Evolutionary conservation across 2,113 vertebrate genomes (phyloP).

Genomic region (Bubo blakistoni): DNA sequence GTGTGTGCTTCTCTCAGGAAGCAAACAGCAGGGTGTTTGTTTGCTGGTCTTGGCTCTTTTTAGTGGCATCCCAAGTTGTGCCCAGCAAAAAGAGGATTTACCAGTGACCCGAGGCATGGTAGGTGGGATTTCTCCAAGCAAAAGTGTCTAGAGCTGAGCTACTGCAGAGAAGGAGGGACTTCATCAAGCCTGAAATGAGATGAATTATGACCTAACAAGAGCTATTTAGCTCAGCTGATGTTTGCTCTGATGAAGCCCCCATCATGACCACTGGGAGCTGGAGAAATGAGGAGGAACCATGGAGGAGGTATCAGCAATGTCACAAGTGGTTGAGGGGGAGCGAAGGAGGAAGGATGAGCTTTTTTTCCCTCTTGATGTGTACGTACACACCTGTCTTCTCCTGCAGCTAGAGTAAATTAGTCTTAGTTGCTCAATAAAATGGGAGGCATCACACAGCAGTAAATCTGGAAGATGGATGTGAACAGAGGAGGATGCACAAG

Average conservation of each 20-base stretch:
- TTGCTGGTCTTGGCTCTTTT: rapidly evolving
- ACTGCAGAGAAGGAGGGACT: neutral
- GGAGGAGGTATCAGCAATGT: neutral
- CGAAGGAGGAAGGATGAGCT: neutral
- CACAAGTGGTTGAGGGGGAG: neutral
- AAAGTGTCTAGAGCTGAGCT: neutral
- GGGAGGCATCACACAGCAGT: neutral
- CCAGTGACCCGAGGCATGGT: neutral
- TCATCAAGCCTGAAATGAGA: neutral
- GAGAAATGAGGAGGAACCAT: neutral
- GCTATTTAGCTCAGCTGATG: neutral
- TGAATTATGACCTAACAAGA: neutral
- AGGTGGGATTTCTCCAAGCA: neutral
- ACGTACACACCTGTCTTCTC: neutral
- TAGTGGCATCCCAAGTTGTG: neutral
- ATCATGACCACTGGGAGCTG: rapidly evolving
- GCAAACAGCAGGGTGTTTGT: rapidly evolving
- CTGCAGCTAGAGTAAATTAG: neutral
- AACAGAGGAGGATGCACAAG: neutral
- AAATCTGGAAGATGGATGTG: neutral
- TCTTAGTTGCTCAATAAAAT: neutral
- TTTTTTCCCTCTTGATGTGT: neutral
- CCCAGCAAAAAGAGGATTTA: neutral
- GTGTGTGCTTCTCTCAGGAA: neutral
- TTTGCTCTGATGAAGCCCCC: neutral